phyloP scores from a whole-genome alignment of 2,113 vertebrate species.

The Hemiprocne comata region DNA sequence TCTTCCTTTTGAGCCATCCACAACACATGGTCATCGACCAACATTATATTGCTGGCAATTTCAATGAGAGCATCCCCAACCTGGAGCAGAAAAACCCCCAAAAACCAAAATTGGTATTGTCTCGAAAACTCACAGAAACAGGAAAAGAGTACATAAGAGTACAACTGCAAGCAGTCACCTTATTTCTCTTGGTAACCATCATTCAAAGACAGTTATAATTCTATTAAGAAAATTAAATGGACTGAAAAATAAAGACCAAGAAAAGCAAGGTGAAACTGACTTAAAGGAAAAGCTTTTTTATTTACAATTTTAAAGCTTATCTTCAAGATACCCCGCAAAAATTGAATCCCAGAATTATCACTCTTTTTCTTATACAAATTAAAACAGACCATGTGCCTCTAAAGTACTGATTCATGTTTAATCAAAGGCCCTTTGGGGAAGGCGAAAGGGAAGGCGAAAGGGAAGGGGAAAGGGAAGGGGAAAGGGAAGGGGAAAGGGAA shows the following conservation, averaged over 20 bases:
- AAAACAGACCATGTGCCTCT: background rate
- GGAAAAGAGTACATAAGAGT: background rate
- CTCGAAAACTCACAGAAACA: background rate
- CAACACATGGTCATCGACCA: slow-evolving; percentile 86
- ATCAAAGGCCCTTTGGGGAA: background rate
- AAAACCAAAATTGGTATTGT: background rate
- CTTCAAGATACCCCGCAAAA: background rate
- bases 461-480: too few species aligned
- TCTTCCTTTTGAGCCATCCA: slow-evolving; percentile 92
- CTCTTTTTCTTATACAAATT: background rate
- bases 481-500: too few species aligned
- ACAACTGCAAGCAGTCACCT: background rate
- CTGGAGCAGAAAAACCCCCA: slow-evolving; percentile 46
- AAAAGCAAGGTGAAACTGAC: background rate
- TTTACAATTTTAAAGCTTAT: background rate
- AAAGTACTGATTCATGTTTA: background rate
- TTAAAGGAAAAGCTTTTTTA: background rate
- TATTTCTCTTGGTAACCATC: background rate
- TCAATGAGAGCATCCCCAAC: slow-evolving; percentile 83
- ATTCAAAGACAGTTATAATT: background rate
- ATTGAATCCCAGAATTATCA: background rate
- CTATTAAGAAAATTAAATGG: background rate
- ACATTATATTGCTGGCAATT: slow-evolving; percentile 91
- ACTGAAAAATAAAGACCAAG: background rate
- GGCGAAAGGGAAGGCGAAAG: too few species aligned